Evolutionary conservation across 2,113 vertebrate species (phyloP), one percentile per base, ranked within the genome.

Genomic region (Steatornis caripensis): DNA sequence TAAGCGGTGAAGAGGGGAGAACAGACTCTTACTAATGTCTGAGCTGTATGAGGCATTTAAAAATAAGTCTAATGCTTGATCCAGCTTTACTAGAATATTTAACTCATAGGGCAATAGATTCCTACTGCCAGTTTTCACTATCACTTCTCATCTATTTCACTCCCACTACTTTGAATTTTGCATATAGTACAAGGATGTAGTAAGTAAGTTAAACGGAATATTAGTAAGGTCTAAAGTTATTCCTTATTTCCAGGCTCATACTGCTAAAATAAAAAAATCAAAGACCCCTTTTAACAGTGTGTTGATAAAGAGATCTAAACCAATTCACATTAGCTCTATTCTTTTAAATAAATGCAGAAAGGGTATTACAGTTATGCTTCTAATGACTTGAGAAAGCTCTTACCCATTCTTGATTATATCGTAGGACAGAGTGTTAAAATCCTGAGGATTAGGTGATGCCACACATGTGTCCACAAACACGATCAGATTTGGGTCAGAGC

Each of bases 391-490:
- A 41, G 27, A 65, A 18, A 30, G 7, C 57, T 80, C 98, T 98
- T 98, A 98, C 98, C 98, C 97, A 0, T 97, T 83, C 48, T 61
- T 90, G 89, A 98, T 95, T 23, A 98, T 84, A 21, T 97, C 65
- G 6, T 98, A 98, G 43, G 87, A 85, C 90, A 95, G 15, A 3
- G 89, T 91, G 7, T 84, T 95, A 48, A 97, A 98, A 84, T 98
- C 96, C 3, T 3, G 45, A 49, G 37, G n/a, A 62, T 95, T 11
- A 0, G 98, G 98, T 0, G 98, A 98, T 11, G 98, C 97, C 90
- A 95, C 95, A 29, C 98, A 98, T 1, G 98, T 98, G 51, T 98
- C 98, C 97, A 98, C 96, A 70, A 97, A 98, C 29, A 98, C n/a
- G 11, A 72, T 66, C 54, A 98, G 89, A 6, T 94, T 61, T 24